Percentiles rank a stretch among this genome's conserved stretches.
Evolutionary conservation across 2,113 vertebrate genomes (phyloP).

Genomic region (Nyctereutes procyonoides): DNA sequence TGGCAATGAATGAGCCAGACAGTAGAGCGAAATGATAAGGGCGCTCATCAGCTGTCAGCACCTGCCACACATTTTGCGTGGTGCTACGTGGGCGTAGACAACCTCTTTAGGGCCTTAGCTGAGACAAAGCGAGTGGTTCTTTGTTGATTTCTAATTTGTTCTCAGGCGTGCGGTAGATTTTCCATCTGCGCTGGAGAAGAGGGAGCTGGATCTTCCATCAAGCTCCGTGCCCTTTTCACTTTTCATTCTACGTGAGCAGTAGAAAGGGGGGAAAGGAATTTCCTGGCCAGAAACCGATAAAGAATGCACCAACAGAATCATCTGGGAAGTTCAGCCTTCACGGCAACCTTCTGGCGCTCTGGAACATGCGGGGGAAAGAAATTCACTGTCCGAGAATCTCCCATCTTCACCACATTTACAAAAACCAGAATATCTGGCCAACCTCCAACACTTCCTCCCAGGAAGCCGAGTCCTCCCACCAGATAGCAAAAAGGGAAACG

Average conservation of each 20-base stretch:
- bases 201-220: constrained; percentile 57
- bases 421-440: constrained; percentile 65
- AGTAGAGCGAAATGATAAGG: constrained; percentile 77
- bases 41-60: constrained; percentile 74
- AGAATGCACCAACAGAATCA: constrained; percentile 68
- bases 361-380: neutral
- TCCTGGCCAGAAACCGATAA: constrained; percentile 76
- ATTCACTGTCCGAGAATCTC: neutral
- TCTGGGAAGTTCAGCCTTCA: constrained; percentile 71
- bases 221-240: constrained; percentile 79
- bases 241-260: constrained; percentile 81
- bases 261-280: constrained; percentile 58
- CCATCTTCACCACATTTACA: neutral
- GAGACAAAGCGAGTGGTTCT: constrained; percentile 78
- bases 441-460: constrained; percentile 35
- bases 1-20: constrained; percentile 80
- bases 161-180: constrained; percentile 81
- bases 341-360: constrained; percentile 45
- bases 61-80: constrained; percentile 74
- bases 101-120: constrained; percentile 78
- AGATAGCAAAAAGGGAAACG: constrained; percentile 14
- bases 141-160: constrained; percentile 84
- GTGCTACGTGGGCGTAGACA: constrained; percentile 77
- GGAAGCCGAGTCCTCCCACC: accelerated
- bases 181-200: constrained; percentile 76